Base-by-base conservation (phyloP, 2,113 vertebrate genomes). In the Marmota flaviventris region DNA sequence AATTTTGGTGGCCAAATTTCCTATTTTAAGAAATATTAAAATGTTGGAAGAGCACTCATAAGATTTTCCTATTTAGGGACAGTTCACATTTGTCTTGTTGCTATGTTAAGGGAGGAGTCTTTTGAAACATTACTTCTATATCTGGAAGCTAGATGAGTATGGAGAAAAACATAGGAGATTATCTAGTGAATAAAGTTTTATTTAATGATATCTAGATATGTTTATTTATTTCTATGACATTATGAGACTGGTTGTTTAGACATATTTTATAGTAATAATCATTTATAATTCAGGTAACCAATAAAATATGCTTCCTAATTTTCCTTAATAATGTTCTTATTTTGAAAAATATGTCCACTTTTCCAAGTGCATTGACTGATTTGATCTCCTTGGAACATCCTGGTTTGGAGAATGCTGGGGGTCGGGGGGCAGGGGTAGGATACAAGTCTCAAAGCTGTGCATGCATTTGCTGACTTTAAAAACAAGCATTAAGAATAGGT, bases 121-220 rank as follows among this genome's bases (percentile, higher is more conserved):
- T 91, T 95, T 76, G 58, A 63, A 84, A 53, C 58, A 72, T 69
- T 92, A 45, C 18, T 93, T 81, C 39, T 92, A 86, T 70, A 13
- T 25, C 72, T 92, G 70, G 48, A 96, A 86, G 17, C 88, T 90
- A 63, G 17, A 89, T 89, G 27, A 4, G 88, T 93, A 93, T 83
- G 78, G 70, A 77, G 95, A 96, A 96, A 97, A 96, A 83, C 25
- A 72, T 82, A 61, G 34, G 22, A 3, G 9, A 61, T 92, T 92
- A 82, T 83, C 8, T 72, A 86, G 20, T 78, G 65, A 70, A 24
- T 3, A 18, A 77, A 53, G 34, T 37, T 83, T 69, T 94, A 75
- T 92, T 84, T 83, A 90, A 65, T 93, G 16, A 67, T 82, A 32
- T 48, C 18, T 85, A 69, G 17, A 67, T 95, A 45, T 96, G 11